A percentile compares a stretch with the other conserved stretches of the same genome.
Evolutionary conservation across 1,140 invertebrate species (phyloP).

Genomic region (Eriosoma lanigerum): DNA sequence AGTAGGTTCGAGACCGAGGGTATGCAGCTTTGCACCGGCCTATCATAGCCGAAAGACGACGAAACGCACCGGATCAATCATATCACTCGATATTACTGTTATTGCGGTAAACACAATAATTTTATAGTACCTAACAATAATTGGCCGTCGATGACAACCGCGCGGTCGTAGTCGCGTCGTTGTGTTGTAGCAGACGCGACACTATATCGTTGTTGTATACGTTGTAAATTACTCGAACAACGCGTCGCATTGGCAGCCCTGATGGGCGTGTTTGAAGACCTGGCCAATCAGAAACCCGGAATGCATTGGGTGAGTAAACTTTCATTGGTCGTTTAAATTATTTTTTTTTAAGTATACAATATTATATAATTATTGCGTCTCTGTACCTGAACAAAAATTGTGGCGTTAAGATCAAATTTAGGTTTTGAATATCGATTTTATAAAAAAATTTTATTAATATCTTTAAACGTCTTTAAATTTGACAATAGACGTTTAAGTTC

Average conservation of each 20-base stretch:
- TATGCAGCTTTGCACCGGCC: background rate
- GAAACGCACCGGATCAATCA: background rate
- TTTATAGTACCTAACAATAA: too few relatives aligned
- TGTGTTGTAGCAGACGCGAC: background rate
- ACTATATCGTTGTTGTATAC: background rate
- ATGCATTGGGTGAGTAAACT: constrained; percentile 62
- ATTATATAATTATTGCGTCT: too few relatives aligned
- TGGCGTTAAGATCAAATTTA: too few relatives aligned
- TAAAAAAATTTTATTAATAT: too few relatives aligned
- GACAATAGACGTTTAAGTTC: too few relatives aligned
- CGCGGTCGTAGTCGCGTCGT: background rate
- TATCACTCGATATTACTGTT: background rate
- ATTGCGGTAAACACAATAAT: too few relatives aligned
- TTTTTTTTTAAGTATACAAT: too few relatives aligned
- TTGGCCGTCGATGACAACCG: constrained; percentile 1
- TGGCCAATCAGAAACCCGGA: constrained; percentile 63
- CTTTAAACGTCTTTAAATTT: too few relatives aligned
- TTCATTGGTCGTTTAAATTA: background rate
- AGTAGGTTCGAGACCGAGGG: background rate
- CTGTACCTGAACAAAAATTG: too few relatives aligned
- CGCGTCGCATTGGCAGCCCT: constrained; percentile 55
- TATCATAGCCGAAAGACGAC: background rate
- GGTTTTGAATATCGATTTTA: too few relatives aligned
- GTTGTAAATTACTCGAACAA: background rate
- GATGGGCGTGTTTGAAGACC: constrained; percentile 65